Evolutionary conservation across 2,888 invertebrate genomes (phyloP), one percentile per base, ranked within the genome.

Genomic region (Cyclophora albipunctata): DNA sequence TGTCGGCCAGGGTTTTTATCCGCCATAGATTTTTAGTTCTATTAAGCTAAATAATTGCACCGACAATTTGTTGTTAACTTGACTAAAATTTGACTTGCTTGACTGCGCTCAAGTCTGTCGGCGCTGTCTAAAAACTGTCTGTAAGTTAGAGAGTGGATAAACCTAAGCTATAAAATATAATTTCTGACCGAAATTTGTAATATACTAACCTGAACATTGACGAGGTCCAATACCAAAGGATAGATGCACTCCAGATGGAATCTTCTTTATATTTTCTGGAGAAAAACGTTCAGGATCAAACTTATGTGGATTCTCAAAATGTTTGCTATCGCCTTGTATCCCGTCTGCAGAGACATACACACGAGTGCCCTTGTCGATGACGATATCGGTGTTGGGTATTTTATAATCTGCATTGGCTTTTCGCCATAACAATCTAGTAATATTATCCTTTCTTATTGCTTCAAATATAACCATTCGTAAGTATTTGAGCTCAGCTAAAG

Each of bases 211-310:
- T 42, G 20, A 20, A 42, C 42, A 42, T 4, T 42, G 7, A 4
- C 42, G 7, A 20, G 42, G 42, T 7, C 42, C 42, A 20, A 57
- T 54, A 34, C 60, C 58, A 43, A 61, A 61, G 5, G 60, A 58
- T 50, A 61, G 45, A 46, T 55, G 57, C 5, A 48, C 49, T 42
- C 56, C 56, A 34, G 52, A 56, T 6, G 56, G 57, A 0, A 56
- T 45, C 2, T 49, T 52, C 5, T 50, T 53, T 5, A 53, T 20
- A 45, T 59, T 61, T 45, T 59, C 60, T 5, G 54, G 43, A n/a
- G 51, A 51, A 53, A 61, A 59, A 7, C 55, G 54, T 3, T 59
- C 56, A 3, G 60, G 60, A 41, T 61, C 48, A 33, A 61, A 61
- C 6, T 51, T 34, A 7, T 53, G 20, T n/a, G 60, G 57, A 34